Base-by-base conservation (phyloP, 1,140 invertebrate genomes). In the Drosophila pruinosa region DNA sequence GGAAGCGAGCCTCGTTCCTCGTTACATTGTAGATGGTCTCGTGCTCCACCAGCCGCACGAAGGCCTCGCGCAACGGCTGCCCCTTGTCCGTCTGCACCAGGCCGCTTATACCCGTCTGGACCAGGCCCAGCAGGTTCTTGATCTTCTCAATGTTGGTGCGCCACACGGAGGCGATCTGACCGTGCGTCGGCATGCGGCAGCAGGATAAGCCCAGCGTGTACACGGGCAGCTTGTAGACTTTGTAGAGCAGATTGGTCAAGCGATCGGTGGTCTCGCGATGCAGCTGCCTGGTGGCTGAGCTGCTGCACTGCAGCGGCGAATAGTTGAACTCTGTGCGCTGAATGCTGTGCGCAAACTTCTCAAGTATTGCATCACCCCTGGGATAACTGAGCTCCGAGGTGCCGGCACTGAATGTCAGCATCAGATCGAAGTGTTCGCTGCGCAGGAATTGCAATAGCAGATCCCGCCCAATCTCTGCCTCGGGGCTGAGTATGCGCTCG, bases 131-230 rank as follows among this genome's bases (percentile, higher is more conserved):
- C 67, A 93, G 95, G 90, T 91, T 94, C 92, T 95, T 94, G 0
- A 97, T 90, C 1, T 96, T 94, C 12, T 92, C 81, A 38, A 97
- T 92, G 89, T 95, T 95, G 34, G 95, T 93, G 57, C 94, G 93
- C 96, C 96, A 98, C 3, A 97, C 93, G 38, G 92, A 92, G 0
- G 94, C 94, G 21, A 98, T 93, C 6, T 94, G 92, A 3, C 91
- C 91, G 8, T 94, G 92, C 1, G 83, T 61, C 0, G 97, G 96
- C 92, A 96, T 96, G 72, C 96, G 95, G 81, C 97, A 97, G 78
- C 97, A 98, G 41, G 94, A 93, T 4, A 95, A 63, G 1, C 94
- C 94, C 19, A 94, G 90, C 0, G 93, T 93, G n/a, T 93, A 91
- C 68, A 95, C 90, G 0, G 94, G 93, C 1, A 92, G 91, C 8